These are phyloP conservation scores for Eudorcas thomsonii DNA, from an alignment of 2,113 vertebrate species.

Conservation along the genomic window DNA sequence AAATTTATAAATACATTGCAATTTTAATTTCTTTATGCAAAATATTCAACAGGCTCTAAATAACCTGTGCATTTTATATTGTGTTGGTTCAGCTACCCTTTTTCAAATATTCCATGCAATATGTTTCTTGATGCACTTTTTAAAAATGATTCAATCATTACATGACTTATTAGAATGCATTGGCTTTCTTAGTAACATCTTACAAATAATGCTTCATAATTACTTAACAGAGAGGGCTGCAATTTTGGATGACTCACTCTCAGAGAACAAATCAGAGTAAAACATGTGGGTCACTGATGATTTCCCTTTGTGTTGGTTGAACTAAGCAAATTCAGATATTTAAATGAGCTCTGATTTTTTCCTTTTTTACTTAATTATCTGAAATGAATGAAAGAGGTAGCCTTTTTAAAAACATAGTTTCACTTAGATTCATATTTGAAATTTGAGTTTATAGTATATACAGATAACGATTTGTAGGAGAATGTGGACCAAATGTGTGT, in stretches of 20 bases:
- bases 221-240: background rate
- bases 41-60: conserved; percentile 21
- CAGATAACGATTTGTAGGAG: background rate
- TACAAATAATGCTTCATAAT: background rate
- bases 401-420: background rate
- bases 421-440: background rate
- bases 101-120: background rate
- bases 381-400: background rate
- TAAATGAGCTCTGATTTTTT: background rate
- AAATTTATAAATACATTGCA: background rate
- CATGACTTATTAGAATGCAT: background rate
- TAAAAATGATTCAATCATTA: background rate
- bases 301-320: background rate
- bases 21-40: background rate
- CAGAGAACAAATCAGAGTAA: background rate
- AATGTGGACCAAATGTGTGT: background rate
- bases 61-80: background rate
- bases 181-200: background rate
- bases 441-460: background rate
- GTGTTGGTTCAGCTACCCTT: background rate
- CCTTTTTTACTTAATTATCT: background rate
- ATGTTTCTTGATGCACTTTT: background rate
- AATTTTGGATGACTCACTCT: background rate
- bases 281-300: background rate
- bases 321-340: background rate